These are phyloP conservation scores for Lepus europaeus DNA, from an alignment of 2,113 vertebrate genomes.

Conservation along the genomic window DNA sequence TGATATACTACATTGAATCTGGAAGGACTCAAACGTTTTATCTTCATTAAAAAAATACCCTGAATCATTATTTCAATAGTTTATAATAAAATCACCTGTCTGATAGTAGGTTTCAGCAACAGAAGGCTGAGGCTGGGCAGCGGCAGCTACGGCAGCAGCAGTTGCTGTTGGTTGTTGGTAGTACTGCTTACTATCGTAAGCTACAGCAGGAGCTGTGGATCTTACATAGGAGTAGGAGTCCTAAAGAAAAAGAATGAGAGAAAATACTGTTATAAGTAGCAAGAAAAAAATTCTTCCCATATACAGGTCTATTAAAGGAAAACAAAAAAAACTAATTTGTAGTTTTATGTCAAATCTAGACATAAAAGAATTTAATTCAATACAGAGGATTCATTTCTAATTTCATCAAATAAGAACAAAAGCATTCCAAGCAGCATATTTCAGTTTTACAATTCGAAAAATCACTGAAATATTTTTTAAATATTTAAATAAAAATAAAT, in stretches of 20 bases:
- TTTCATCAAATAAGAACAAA: slow-evolving; percentile 53
- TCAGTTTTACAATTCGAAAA: background rate
- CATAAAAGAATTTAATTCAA: slow-evolving; percentile 18
- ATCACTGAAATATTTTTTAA: background rate
- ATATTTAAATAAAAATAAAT: background rate
- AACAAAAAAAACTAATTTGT: slow-evolving; percentile 1
- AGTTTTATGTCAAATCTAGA: background rate
- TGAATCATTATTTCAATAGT: slow-evolving; percentile 18
- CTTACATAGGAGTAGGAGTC: slow-evolving; percentile 98
- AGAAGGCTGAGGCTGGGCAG: slow-evolving; percentile 94
- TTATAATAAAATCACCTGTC: slow-evolving; percentile 89
- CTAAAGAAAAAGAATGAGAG: slow-evolving; percentile 85
- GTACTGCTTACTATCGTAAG: slow-evolving; percentile 98
- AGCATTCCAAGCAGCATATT: slow-evolving; percentile 46
- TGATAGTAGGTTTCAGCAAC: slow-evolving; percentile 99
- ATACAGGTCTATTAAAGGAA: slow-evolving; percentile 31
- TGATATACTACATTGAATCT: background rate
- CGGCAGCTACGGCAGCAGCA: slow-evolving; percentile 92
- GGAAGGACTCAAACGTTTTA: background rate
- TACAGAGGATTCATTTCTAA: slow-evolving; percentile 44
- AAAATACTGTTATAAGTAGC: slow-evolving; percentile 11
- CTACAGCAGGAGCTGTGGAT: slow-evolving; percentile 95
- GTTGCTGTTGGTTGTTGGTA: slow-evolving; percentile 97
- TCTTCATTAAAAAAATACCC: slow-evolving; percentile 20
- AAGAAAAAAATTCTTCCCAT: background rate